A percentile compares a stretch with the other conserved stretches of the same genome.
These are phyloP conservation scores for Microctenopoma lineatum DNA, from an alignment of 2,797 vertebrate genomes.

Conservation along the genomic window DNA sequence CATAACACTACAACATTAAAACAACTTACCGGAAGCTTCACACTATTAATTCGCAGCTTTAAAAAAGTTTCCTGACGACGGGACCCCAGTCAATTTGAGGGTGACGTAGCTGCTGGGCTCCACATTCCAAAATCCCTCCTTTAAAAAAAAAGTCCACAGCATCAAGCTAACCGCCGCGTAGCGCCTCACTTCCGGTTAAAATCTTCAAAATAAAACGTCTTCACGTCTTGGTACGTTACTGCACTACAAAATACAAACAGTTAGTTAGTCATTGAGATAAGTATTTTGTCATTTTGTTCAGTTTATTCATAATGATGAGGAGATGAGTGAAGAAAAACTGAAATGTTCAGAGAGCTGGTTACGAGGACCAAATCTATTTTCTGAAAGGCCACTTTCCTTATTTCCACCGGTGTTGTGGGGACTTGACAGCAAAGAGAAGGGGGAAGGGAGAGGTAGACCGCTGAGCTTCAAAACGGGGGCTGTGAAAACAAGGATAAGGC, in stretches of 20 bases:
- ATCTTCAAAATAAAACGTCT: slow-evolving; percentile 52
- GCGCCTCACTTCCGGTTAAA: neutral
- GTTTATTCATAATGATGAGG: too few species aligned
- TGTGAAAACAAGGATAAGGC: slow-evolving; percentile 4
- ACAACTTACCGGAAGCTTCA: slow-evolving; percentile 32
- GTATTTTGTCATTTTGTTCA: too few species aligned
- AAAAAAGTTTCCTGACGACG: slow-evolving; percentile 33
- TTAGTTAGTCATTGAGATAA: too few species aligned
- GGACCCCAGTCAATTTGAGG: slow-evolving; percentile 56
- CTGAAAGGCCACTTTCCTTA: neutral
- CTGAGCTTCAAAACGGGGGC: slow-evolving; percentile 39
- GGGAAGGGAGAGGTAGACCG: slow-evolving; percentile 38
- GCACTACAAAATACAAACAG: too few species aligned
- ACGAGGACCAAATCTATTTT: neutral
- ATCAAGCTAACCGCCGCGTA: fast-evolving
- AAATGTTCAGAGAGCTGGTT: neutral
- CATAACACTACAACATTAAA: fast-evolving
- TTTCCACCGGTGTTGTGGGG: slow-evolving; percentile 27
- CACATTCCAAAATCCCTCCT: slow-evolving; percentile 73
- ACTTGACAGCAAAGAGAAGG: neutral
- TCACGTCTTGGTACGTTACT: neutral
- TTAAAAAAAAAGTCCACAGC: neutral
- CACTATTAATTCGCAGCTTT: neutral
- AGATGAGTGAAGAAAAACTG: too few species aligned
- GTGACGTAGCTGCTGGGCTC: slow-evolving; percentile 68